Evolutionary conservation across 2,888 invertebrate genomes (phyloP).

Genomic region (Linnaemya vulpina): DNA sequence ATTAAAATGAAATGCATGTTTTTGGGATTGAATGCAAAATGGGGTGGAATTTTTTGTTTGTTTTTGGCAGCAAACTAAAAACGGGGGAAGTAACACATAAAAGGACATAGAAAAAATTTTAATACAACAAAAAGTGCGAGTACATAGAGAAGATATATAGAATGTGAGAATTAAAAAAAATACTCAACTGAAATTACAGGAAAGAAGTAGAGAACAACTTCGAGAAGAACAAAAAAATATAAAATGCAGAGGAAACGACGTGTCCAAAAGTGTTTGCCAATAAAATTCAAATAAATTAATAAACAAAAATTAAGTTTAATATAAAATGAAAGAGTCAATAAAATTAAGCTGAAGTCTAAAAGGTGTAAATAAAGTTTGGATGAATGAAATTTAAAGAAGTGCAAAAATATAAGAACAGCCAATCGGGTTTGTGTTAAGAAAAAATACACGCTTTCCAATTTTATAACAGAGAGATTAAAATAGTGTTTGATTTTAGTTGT

Average conservation of each 20-base stretch:
- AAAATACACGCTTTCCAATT: neutral
- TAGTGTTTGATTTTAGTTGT: neutral
- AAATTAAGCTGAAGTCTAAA: neutral
- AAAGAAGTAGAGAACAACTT: neutral
- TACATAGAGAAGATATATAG: conserved; percentile 54
- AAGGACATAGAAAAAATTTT: conserved; percentile 27
- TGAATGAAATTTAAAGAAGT: neutral
- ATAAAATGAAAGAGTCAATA: neutral
- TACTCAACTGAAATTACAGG: conserved; percentile 41
- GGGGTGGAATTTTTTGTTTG: conserved; percentile 64
- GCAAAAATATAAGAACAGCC: neutral
- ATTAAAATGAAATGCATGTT: conserved; percentile 37
- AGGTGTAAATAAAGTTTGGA: neutral
- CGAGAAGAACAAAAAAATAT: neutral
- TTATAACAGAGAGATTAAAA: neutral
- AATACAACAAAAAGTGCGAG: conserved; percentile 43
- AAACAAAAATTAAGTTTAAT: neutral
- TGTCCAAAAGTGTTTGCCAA: neutral
- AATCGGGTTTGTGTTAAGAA: neutral
- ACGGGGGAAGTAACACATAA: conserved; percentile 23
- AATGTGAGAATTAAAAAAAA: conserved; percentile 25
- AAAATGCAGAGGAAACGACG: conserved; percentile 16
- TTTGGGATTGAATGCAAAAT: conserved; percentile 20
- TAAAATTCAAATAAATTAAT: neutral
- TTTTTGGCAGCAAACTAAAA: conserved; percentile 17